Evolutionary conservation across 2,113 vertebrate species (phyloP).

Genomic region (Falco punctatus): DNA sequence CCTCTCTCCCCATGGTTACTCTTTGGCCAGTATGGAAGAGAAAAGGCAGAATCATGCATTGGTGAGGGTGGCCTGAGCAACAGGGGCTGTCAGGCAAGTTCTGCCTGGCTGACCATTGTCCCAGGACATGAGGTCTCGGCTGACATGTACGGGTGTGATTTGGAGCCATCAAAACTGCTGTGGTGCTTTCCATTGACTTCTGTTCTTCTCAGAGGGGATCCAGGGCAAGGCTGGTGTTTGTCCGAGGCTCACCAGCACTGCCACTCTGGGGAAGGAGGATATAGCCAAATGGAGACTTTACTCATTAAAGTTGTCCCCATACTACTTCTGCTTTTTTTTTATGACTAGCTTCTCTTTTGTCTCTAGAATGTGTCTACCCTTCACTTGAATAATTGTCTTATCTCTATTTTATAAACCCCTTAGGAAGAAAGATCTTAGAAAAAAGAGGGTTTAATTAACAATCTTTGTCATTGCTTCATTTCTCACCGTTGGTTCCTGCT

Average conservation of each 20-base stretch:
- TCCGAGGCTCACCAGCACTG: neutral
- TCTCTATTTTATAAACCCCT: neutral
- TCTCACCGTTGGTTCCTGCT: neutral
- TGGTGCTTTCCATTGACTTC: neutral
- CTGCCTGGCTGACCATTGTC: neutral
- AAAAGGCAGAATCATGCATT: neutral
- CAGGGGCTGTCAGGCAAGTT: neutral
- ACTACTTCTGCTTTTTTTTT: neutral
- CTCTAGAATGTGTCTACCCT: neutral
- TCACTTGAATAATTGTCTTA: neutral
- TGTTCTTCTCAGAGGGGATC: neutral
- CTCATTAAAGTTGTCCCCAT: neutral
- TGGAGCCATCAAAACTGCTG: neutral
- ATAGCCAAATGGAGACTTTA: neutral
- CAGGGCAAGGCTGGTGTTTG: neutral
- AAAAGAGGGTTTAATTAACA: neutral
- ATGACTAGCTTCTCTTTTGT: neutral
- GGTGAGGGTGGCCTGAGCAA: neutral
- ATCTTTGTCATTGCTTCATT: neutral
- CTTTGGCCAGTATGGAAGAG: neutral
- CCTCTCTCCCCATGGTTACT: accelerated
- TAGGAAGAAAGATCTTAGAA: neutral
- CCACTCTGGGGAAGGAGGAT: neutral
- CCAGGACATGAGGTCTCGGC: neutral
- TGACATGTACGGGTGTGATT: neutral